Base-by-base conservation (phyloP, 2,888 invertebrate species). In the Epistrophella euchroma region DNA sequence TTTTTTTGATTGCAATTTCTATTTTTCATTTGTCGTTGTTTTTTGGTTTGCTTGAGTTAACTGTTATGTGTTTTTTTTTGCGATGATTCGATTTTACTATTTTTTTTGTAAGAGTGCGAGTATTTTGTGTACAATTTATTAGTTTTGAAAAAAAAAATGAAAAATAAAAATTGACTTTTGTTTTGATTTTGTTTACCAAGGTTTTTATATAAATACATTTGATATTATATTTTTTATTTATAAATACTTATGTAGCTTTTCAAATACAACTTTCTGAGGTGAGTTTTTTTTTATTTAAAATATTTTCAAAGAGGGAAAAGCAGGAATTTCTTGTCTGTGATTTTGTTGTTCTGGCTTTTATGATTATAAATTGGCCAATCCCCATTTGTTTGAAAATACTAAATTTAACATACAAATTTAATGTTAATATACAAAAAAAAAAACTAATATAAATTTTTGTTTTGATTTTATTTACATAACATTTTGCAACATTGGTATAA, bases 401-500 rank as follows among this genome's bases (percentile, higher is more conserved):
- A 62, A 43, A 17, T 45, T 11, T 15, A 60, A 50, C 22, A n/a
- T 17, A 37, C 4, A 55, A 28, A 56, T 10, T 43, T 9, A 28
- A 22, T 22, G 25, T 40, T 25, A 64, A 72, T 72, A 64, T 73
- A 79, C 45, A 74, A 40, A 64, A 32, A 32, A 32, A 73, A 28
- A 25, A 50, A 47, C 15, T 40, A 60, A 37, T 55, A 32, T 17
- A 37, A 37, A 37, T 72, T 58, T 37, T 71, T 58, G 2, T 74
- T 72, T 56, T 19, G 17, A 68, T 81, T 78, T 78, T 82, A 86
- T 86, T 70, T 86, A 86, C 86, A 86, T 82, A 86, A 86, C 86
- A 82, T 77, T 28, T 86, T 82, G 77, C 82, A 86, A 86, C 86
- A 86, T 86, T 86, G 86, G 86, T 86, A 86, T 86, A 86, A 86